Evolutionary conservation across 1,140 invertebrate genomes (phyloP), one percentile per base, ranked within the genome.

Genomic region (Wasmannia auropunctata): DNA sequence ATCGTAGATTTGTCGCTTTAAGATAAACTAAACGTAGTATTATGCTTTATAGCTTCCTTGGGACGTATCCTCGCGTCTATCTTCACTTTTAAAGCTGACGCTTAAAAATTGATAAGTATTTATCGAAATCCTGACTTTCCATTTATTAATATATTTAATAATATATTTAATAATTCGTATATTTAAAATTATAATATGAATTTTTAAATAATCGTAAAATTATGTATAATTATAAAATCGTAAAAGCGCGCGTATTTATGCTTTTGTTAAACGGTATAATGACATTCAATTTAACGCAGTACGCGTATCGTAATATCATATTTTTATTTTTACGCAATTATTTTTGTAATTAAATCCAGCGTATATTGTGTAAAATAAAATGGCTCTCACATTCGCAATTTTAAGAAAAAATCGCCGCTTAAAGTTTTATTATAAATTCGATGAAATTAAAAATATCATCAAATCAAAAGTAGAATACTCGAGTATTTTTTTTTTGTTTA

Each of bases 1-100:
- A 67, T 63, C 62, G 34, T 8, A 67, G 40, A 67, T 67, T 67
- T 46, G 10, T 37, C 46, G 28, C 63, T 67, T 67, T 46, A 67
- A 65, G 63, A 43, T 46, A 40, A 65, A 63, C 62, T 37, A 63
- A 63, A 65, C 34, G 37, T 46, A 67, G 2, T 25, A 2, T 46
- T 67, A 25, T 19, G 37, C 37, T 67, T 67, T 67, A 67, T 46
- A 46, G 37, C 63, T 46, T 67, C 14, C 22, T 28, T 25, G 63
- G 63, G 37, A 67, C 22, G 16, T 25, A 25, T 43, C 46, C n/a
- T 46, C 37, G n/a, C n/a, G 37, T 46, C 6, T 67, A 67, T 67
- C 22, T 43, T 16, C 2, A 67, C 37, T 43, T 28, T 67, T 46
- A 46, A 46, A 43, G 22, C 62, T 22, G 34, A 14, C 3, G 34